phyloP scores from a whole-genome alignment of 2,797 vertebrate genomes.

The Schizopygopsis pylzovi region DNA sequence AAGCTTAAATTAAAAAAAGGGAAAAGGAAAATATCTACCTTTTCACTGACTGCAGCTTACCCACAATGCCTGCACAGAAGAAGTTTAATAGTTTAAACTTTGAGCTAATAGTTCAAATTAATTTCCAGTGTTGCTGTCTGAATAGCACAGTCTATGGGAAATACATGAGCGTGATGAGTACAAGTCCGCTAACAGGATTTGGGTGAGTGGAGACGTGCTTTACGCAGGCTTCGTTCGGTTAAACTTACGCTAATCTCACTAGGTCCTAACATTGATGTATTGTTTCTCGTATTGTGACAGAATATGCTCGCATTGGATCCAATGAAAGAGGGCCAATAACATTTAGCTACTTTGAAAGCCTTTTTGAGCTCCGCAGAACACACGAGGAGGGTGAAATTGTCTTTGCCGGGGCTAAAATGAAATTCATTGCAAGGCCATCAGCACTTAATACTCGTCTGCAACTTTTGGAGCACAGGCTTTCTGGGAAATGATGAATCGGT shows the following conservation, averaged over 20 bases:
- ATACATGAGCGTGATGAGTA: constrained; percentile 68
- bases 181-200: constrained; percentile 81
- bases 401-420: constrained; percentile 79
- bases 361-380: constrained; percentile 79
- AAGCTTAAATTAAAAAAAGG: constrained; percentile 53
- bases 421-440: constrained; percentile 80
- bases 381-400: constrained; percentile 80
- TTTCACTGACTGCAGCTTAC: constrained; percentile 55
- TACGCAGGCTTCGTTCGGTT: constrained; percentile 43
- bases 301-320: constrained; percentile 68
- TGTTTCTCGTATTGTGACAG: constrained; percentile 69
- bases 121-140: constrained; percentile 77
- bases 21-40: constrained; percentile 58
- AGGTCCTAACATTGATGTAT: constrained; percentile 60
- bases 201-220: constrained; percentile 64
- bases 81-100: constrained; percentile 73
- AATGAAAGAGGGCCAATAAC: constrained; percentile 76
- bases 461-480: constrained; percentile 77
- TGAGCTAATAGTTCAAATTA: constrained; percentile 82
- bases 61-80: constrained; percentile 57
- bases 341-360: constrained; percentile 80
- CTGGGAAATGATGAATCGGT: constrained; percentile 82
- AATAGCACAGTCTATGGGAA: constrained; percentile 70
- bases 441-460: constrained; percentile 78
- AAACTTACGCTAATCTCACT: constrained; percentile 57